Conservation (phyloP, 2,797 vertebrate species). For the Spea hammondii region DNA sequence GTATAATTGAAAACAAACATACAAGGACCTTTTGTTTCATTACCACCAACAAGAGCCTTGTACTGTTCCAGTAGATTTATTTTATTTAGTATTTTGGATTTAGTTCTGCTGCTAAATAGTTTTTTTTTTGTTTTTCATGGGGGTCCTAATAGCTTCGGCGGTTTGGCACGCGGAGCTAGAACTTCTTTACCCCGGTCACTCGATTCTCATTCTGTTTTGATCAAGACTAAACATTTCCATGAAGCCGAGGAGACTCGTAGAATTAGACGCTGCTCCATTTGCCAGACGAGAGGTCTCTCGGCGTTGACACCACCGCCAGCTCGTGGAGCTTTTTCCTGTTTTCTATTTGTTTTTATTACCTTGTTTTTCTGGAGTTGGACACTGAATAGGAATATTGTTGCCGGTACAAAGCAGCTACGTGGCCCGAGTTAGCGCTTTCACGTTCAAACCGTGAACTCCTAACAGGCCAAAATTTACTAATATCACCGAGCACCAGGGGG, state of each 20-base stretch:
- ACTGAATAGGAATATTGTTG: conserved; percentile 8
- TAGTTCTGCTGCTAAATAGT: conserved; percentile 38
- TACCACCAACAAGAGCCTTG: conserved; percentile 54
- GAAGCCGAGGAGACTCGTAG: conserved; percentile 13
- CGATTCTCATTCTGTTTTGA: conserved; percentile 40
- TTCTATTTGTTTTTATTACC: conserved; percentile 33
- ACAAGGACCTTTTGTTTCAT: conserved; percentile 46
- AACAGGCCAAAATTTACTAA: neutral
- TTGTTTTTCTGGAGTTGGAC: conserved; percentile 12
- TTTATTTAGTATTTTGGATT: conserved; percentile 50
- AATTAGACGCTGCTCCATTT: conserved; percentile 2
- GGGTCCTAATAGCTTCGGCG: conserved; percentile 43
- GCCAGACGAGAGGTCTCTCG: conserved; percentile 18
- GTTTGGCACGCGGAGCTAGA: conserved; percentile 37
- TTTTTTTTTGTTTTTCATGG: conserved; percentile 35
- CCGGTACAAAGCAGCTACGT: neutral
- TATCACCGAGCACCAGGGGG: too few relatives aligned
- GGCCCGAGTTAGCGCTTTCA: neutral
- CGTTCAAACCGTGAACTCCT: neutral
- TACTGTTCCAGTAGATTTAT: conserved; percentile 56
- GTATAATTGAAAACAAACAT: conserved; percentile 58
- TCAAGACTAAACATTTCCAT: conserved; percentile 44
- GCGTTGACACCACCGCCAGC: neutral
- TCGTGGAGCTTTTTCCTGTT: conserved; percentile 19
- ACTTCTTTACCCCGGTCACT: conserved; percentile 31